phyloP scores from a whole-genome alignment of 2,113 vertebrate species.

The rat (Rattus norvegicus) region DNA sequence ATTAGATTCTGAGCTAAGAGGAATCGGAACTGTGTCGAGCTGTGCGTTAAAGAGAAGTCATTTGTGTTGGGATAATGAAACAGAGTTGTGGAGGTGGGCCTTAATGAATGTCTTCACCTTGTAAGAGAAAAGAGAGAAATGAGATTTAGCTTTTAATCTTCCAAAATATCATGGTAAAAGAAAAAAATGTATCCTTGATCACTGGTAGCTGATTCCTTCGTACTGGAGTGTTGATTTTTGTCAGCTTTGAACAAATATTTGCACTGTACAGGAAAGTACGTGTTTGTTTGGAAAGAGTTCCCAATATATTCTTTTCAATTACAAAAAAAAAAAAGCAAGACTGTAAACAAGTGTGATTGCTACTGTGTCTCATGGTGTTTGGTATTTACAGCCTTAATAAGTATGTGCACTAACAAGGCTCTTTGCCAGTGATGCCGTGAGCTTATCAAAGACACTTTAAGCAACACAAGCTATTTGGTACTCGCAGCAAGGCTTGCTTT shows the following conservation, averaged over 20 bases:
- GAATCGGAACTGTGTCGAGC: neutral
- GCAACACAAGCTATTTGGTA: neutral
- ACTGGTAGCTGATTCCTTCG: neutral
- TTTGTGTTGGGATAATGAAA: neutral
- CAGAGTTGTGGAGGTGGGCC: neutral
- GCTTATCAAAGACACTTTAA: conserved; percentile 1
- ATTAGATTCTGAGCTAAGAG: neutral
- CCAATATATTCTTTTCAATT: conserved; percentile 41
- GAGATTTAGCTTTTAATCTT: neutral
- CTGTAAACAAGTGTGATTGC: conserved; percentile 53
- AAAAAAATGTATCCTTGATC: neutral
- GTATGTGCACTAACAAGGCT: neutral
- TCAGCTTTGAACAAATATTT: neutral
- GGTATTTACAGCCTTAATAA: conserved; percentile 46
- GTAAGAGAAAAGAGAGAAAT: neutral
- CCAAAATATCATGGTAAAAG: neutral
- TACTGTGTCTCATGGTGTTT: neutral
- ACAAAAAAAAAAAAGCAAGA: conserved; percentile 29
- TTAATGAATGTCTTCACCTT: neutral
- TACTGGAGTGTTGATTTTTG: neutral
- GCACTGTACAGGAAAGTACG: neutral
- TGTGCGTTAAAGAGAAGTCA: neutral
- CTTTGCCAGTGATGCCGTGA: neutral
- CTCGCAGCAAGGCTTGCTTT: neutral
- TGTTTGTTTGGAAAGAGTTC: neutral